Base-by-base conservation (phyloP, 1,140 invertebrate genomes). In the Diplogasteroides magnus region DNA sequence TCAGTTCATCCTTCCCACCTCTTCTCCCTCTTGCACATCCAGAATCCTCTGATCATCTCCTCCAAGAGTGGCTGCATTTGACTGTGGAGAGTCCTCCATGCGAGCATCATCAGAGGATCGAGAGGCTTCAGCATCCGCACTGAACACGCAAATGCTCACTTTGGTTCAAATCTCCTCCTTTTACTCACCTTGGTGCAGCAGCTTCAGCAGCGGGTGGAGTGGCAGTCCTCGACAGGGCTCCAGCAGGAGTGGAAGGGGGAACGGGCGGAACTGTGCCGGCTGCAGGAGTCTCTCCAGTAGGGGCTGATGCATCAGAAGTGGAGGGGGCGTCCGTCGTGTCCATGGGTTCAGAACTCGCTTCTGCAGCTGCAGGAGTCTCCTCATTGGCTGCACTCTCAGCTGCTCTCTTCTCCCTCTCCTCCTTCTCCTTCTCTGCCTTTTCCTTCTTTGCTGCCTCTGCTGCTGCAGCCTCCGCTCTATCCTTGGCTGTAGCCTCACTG, bases 401-500 rank as follows among this genome's bases (percentile, higher is more conserved):
- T 6, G 15, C 69, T 61, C 59, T 32, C 68, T 71, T 73, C 14
- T 48, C 37, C 37, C 19, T 19, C 19, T 48, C 61, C 72, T 56
- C 67, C 66, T 73, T 26, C 62, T 25, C 63, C 67, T 56, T 64
- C 71, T 31, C 55, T 19, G 48, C 61, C 19, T 59, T 69, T 25
- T 62, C 63, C 55, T 72, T 61, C 27, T 65, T 72, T 0, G 63
- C 67, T 14, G 64, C 67, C 13, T 31, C 60, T n/a, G 27, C 61
- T 61, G 64, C 60, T 61, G 76, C 63, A 13, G 57, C 61, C 37
- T 74, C 27, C 23, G 63, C 65, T 28, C 74, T 55, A 1, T 31
- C 32, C 70, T 74, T 64, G 13, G 48, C 56, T 19, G 37, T 48
- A 48, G 19, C 37, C 37, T 19, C 19, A 48, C 37, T 19, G 37